Evolutionary conservation across 2,888 invertebrate genomes (phyloP).

Genomic region (Drosophila multiciliata): DNA sequence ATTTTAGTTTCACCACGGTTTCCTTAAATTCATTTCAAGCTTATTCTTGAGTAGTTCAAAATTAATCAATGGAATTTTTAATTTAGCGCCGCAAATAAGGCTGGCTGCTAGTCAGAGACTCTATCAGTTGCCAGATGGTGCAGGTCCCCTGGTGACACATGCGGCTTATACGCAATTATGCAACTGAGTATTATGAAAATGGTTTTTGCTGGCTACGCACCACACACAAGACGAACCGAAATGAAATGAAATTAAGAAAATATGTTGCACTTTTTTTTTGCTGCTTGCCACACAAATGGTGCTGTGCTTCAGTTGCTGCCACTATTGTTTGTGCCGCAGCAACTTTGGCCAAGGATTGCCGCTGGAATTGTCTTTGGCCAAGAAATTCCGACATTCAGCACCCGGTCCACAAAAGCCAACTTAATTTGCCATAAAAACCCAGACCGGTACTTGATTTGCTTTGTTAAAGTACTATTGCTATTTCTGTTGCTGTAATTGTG

Average conservation of each 20-base stretch:
- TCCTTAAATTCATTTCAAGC: background rate
- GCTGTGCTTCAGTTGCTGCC: slow-evolving; percentile 4
- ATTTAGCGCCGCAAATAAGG: slow-evolving; percentile 53
- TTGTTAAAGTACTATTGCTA: slow-evolving; percentile 28
- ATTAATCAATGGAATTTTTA: slow-evolving; percentile 73
- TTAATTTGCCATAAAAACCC: slow-evolving; percentile 77
- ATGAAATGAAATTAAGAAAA: slow-evolving; percentile 77
- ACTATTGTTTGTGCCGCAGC: slow-evolving; percentile 15
- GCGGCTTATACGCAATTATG: slow-evolving; percentile 77
- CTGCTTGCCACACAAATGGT: slow-evolving; percentile 45
- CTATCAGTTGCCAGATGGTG: slow-evolving; percentile 1
- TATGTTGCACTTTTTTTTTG: slow-evolving; percentile 66
- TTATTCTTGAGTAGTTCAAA: slow-evolving; percentile 14
- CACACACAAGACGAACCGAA: slow-evolving; percentile 11
- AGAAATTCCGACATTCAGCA: slow-evolving; percentile 3
- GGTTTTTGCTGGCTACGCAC: slow-evolving; percentile 28
- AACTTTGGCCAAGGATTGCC: slow-evolving; percentile 45
- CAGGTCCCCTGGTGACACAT: slow-evolving; percentile 28
- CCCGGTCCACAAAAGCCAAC: slow-evolving; percentile 49
- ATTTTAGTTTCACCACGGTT: background rate
- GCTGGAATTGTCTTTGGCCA: slow-evolving; percentile 62
- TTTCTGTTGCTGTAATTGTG: slow-evolving; percentile 33
- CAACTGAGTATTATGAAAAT: slow-evolving; percentile 68
- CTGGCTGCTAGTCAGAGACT: slow-evolving; percentile 5
- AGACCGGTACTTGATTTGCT: slow-evolving; percentile 68